These are phyloP conservation scores for Antechinus flavipes DNA, from an alignment of 2,113 vertebrate species.

Conservation along the genomic window DNA sequence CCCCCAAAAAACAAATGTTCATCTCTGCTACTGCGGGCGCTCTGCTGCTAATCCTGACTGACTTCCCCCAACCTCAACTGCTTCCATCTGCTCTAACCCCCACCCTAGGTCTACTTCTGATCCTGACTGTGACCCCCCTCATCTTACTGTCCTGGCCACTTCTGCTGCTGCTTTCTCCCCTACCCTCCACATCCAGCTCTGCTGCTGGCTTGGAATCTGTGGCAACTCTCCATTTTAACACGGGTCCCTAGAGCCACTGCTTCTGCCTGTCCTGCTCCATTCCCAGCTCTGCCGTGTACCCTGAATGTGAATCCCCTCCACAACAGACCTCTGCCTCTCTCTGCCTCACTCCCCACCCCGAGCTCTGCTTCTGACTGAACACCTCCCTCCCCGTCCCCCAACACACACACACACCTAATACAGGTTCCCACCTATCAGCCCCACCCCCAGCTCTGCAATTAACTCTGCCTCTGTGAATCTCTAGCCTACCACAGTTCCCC, in stretches of 20 bases:
- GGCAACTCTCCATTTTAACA: neutral
- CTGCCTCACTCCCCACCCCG: slow-evolving; percentile 20
- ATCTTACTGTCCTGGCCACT: slow-evolving; percentile 3
- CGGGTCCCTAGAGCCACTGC: slow-evolving; percentile 4
- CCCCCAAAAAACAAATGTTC: slow-evolving; percentile 41
- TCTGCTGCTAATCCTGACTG: neutral
- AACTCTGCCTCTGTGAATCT: neutral
- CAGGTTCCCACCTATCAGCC: neutral
- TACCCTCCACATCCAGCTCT: neutral
- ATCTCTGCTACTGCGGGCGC: neutral
- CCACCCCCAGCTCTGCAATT: slow-evolving; percentile 15
- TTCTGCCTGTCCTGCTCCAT: slow-evolving; percentile 1
- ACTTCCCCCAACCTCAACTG: neutral
- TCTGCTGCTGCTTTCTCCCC: neutral
- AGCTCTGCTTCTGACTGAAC: slow-evolving; percentile 20
- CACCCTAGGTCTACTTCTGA: neutral
- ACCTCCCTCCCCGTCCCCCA: neutral
- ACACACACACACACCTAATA: neutral
- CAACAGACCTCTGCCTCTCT: slow-evolving; percentile 8
- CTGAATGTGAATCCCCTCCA: neutral
- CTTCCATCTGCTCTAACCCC: neutral
- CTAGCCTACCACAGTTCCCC: neutral
- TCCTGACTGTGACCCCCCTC: slow-evolving; percentile 2
- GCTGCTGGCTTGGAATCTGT: neutral
- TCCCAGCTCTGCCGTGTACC: neutral